Evolutionary conservation across 1,140 invertebrate genomes (phyloP), one percentile per base, ranked within the genome.

Genomic region (Drosophila bocqueti): DNA sequence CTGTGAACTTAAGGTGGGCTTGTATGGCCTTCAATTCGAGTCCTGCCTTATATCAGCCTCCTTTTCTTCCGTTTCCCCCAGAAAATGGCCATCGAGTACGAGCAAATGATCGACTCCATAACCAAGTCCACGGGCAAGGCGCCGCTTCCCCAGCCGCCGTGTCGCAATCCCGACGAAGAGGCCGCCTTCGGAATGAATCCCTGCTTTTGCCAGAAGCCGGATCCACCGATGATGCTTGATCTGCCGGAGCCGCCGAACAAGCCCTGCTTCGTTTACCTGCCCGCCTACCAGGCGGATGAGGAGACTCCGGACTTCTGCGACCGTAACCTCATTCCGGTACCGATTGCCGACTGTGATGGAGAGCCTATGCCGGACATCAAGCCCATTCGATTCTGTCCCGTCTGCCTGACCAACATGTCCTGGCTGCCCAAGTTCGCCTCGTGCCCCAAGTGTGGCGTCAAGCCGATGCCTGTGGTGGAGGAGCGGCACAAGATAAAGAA

Each of bases 371-470:
- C 65, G 7, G 45, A 47, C 3, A 64, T 79, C 2, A 90, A 85
- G 38, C 79, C 81, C 9, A 77, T 69, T 11, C 73, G 86, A 3
- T 91, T 91, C 31, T 91, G 86, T 54, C 86, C 83, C 11, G 67
- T 91, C 47, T 91, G 86, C 36, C 52, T 91, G n/a, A 91, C 72
- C 40, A 91, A 86, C 10, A 91, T 91, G 83, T 86, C 86, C 9
- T 91, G 86, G 86, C 13, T 91, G 50, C 86, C 86, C 0, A 91
- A 86, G 18, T 85, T 91, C 3, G 86, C 86, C 0, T 62, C 86
- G 2, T 91, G 86, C 11, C 79, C 83, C 11, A 91, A 83, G 21
- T 91, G 86, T 13, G 86, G 86, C 0, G 18, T 83, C 2, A 91
- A 91, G 21, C 86, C 86, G 0, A 76, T 58, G 73, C 86, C 86